Percentiles rank a stretch among this genome's conserved stretches.
Conservation (phyloP, 2,888 invertebrate species). For the Acrobasis suavella region DNA sequence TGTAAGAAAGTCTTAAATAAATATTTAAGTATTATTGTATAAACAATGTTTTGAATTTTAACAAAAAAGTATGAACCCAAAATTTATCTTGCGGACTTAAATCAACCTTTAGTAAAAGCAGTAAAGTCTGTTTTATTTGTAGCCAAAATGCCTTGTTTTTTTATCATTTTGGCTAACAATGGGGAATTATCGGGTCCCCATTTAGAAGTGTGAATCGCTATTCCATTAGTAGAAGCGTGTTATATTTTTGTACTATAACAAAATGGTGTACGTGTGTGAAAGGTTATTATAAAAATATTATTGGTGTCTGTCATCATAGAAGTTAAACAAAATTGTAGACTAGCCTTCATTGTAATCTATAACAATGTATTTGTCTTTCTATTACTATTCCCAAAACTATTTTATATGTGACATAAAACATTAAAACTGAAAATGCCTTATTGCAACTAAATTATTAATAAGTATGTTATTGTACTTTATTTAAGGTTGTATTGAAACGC, state of each 20-base stretch:
- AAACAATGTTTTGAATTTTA: conserved; percentile 24
- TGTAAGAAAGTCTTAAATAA: conserved; percentile 38
- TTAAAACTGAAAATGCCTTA: not conserved
- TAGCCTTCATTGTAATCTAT: conserved; percentile 17
- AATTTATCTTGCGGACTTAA: too few relatives aligned
- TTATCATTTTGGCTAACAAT: not conserved
- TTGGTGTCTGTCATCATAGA: not conserved
- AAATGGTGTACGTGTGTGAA: conserved; percentile 11
- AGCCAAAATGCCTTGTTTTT: not conserved
- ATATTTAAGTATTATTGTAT: conserved; percentile 42
- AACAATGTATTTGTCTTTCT: conserved; percentile 17
- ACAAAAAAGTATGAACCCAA: not conserved
- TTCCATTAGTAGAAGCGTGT: not conserved
- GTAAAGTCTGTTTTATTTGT: not conserved
- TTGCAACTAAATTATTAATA: not conserved
- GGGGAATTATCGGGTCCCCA: not conserved
- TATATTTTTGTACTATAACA: not conserved
- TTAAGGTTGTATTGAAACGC: not conserved
- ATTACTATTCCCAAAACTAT: conserved; percentile 9
- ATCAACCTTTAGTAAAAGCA: not conserved
- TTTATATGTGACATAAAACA: not conserved
- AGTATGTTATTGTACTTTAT: not conserved
- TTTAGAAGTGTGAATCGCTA: not conserved
- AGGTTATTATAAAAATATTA: conserved; percentile 15
- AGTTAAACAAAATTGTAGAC: conserved; percentile 14